Percentiles rank a stretch among this genome's conserved stretches.
phyloP scores from a whole-genome alignment of 2,113 vertebrate genomes.

The Brienomyrus longianalis region DNA sequence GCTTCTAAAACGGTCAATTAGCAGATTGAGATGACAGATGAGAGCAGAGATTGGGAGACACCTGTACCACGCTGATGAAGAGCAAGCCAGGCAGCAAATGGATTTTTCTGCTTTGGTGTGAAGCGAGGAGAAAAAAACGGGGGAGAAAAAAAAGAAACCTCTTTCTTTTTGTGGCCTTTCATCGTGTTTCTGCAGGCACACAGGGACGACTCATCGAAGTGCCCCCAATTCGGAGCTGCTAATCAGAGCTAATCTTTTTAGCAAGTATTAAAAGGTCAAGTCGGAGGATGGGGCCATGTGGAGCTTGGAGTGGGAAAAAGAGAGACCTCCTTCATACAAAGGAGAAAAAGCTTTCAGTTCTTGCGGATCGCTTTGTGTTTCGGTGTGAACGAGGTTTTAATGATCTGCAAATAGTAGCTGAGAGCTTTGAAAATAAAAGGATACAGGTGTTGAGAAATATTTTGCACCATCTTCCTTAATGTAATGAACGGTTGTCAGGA shows the following conservation, averaged over 20 bases:
- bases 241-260: constrained; percentile 67
- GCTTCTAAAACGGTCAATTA: constrained; percentile 10
- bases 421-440: neutral
- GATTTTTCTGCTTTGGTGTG: neutral
- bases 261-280: constrained; percentile 60
- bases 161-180: constrained; percentile 4
- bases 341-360: constrained; percentile 5
- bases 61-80: neutral
- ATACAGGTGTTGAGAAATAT: neutral
- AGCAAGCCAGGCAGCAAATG: neutral
- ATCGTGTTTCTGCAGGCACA: constrained; percentile 29
- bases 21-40: neutral
- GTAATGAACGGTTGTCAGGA: neutral
- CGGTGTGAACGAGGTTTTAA: constrained; percentile 7
- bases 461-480: neutral
- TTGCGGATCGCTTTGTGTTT: constrained; percentile 17
- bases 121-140: neutral
- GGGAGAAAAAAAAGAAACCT: neutral
- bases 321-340: neutral
- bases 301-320: neutral
- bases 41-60: neutral
- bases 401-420: neutral
- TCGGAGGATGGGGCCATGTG: constrained; percentile 39
- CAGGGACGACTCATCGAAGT: constrained; percentile 54
- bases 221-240: constrained; percentile 57